These are phyloP conservation scores for Sapayoa aenigma DNA, from an alignment of 2,113 vertebrate genomes.

Conservation along the genomic window DNA sequence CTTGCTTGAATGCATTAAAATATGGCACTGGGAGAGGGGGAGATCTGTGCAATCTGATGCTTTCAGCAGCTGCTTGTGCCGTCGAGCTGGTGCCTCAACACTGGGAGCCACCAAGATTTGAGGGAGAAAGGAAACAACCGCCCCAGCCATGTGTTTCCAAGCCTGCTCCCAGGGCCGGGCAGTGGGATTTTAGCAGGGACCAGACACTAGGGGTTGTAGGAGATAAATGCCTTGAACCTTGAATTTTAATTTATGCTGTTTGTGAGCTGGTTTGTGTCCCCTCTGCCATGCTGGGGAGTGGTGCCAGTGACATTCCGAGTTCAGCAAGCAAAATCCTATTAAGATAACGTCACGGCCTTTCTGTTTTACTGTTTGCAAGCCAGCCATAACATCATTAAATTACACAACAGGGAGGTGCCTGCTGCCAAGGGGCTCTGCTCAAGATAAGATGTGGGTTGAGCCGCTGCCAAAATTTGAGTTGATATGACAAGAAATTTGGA, in stretches of 20 bases:
- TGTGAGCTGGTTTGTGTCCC: background rate
- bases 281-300: background rate
- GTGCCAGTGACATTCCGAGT: background rate
- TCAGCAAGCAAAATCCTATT: conserved; percentile 55
- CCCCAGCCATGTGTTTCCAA: background rate
- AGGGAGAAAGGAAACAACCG: background rate
- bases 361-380: conserved; percentile 65
- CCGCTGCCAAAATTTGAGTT: conserved; percentile 42
- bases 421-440: conserved; percentile 66
- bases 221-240: background rate
- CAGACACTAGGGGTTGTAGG: background rate
- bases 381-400: conserved; percentile 62
- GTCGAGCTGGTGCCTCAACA: background rate
- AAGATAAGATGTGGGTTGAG: conserved; percentile 60
- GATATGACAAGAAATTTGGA: conserved; percentile 51
- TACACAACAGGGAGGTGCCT: conserved; percentile 61
- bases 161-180: background rate
- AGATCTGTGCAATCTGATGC: background rate
- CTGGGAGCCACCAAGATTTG: background rate
- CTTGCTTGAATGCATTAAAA: background rate
- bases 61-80: background rate
- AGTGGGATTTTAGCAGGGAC: background rate
- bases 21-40: background rate
- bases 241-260: background rate
- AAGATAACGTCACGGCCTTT: conserved; percentile 62